Evolutionary conservation across 2,888 invertebrate genomes (phyloP).

Genomic region (Lithophane leautieri): DNA sequence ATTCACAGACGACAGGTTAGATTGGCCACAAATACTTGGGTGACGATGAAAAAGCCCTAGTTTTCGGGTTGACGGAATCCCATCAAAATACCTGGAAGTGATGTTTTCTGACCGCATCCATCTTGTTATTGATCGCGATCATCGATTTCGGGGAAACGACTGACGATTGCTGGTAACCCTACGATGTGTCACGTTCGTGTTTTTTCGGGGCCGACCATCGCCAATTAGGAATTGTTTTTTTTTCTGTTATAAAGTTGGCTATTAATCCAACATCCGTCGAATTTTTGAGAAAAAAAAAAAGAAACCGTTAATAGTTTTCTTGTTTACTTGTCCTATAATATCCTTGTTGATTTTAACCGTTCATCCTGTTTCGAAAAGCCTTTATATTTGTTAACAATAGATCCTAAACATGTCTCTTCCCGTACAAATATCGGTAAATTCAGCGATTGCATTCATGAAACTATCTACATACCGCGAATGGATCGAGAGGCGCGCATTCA

Average conservation of each 20-base stretch:
- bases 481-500: slow-evolving; percentile 54
- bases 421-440: slow-evolving; percentile 61
- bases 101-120: slow-evolving; percentile 62
- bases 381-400: slow-evolving; percentile 56
- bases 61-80: slow-evolving; percentile 73
- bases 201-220: slow-evolving; percentile 55
- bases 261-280: neutral
- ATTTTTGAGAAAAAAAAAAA: neutral
- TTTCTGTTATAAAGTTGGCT: slow-evolving; percentile 17
- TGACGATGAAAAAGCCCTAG: slow-evolving; percentile 47
- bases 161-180: slow-evolving; percentile 67
- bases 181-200: slow-evolving; percentile 57
- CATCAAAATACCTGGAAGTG: slow-evolving; percentile 78
- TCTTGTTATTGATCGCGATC: slow-evolving; percentile 67
- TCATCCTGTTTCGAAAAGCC: slow-evolving; percentile 7
- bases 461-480: slow-evolving; percentile 58
- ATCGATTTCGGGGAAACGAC: slow-evolving; percentile 72
- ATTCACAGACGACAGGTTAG: slow-evolving; percentile 78
- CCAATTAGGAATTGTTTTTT: slow-evolving; percentile 49
- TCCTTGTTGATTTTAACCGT: slow-evolving; percentile 3
- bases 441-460: slow-evolving; percentile 47
- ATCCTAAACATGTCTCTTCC: slow-evolving; percentile 48
- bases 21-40: slow-evolving; percentile 66
- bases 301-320: neutral
- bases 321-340: neutral